phyloP scores from a whole-genome alignment of 2,113 vertebrate species.

The Ammodytes marinus region DNA sequence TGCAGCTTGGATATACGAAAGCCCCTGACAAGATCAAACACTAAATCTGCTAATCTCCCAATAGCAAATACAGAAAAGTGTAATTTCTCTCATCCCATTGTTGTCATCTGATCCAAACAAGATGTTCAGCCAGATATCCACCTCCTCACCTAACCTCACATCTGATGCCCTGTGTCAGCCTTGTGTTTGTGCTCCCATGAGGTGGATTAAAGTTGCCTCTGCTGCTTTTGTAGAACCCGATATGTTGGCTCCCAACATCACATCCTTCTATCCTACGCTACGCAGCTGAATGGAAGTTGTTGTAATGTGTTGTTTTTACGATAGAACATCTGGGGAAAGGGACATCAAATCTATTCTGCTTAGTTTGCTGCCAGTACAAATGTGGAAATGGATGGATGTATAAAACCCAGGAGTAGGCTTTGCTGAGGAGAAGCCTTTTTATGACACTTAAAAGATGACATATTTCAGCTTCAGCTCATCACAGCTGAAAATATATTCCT shows the following conservation, averaged over 20 bases:
- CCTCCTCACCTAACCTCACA: constrained; percentile 20
- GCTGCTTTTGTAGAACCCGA: constrained; percentile 34
- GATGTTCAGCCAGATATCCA: constrained; percentile 54
- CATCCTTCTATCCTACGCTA: constrained; percentile 2
- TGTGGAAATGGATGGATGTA: background rate
- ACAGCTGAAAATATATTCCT: constrained; percentile 1
- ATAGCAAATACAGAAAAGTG: constrained; percentile 27
- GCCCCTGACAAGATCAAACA: constrained; percentile 26
- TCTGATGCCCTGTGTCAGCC: constrained; percentile 44
- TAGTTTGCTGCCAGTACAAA: background rate
- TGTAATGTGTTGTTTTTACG: background rate
- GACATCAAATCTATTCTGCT: constrained; percentile 2
- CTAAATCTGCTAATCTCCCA: constrained; percentile 13
- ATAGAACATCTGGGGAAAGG: constrained; percentile 32
- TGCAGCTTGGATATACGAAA: constrained; percentile 21
- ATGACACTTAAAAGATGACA: background rate
- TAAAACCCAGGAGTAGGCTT: background rate
- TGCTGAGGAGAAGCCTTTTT: background rate
- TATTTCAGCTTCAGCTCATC: constrained; percentile 11
- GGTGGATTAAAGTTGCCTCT: constrained; percentile 26
- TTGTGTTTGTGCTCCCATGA: constrained; percentile 18
- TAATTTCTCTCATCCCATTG: constrained; percentile 24
- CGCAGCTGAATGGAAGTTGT: constrained; percentile 22
- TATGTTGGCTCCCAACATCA: constrained; percentile 20
- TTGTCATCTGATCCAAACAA: constrained; percentile 46